Percentiles rank a stretch among this genome's conserved stretches.
phyloP scores from a whole-genome alignment of 2,888 invertebrate genomes.

The Volucella zonaria region DNA sequence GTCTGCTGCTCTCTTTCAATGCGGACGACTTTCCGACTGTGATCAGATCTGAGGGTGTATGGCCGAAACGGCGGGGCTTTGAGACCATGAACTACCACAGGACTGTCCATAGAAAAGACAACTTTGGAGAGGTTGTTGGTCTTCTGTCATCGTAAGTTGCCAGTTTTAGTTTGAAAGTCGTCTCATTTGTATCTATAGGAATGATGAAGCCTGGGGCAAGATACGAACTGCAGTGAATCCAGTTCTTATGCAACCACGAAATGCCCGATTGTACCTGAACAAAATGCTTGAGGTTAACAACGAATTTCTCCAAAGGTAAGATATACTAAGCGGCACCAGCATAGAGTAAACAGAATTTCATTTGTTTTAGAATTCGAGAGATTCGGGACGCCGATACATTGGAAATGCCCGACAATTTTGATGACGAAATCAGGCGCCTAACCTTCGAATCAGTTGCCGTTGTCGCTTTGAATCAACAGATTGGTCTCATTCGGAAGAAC shows the following conservation, averaged over 20 bases:
- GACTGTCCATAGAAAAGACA: constrained; percentile 74
- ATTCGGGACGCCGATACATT: constrained; percentile 76
- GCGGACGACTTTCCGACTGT: constrained; percentile 84
- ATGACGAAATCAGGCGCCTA: constrained; percentile 84
- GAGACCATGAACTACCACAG: constrained; percentile 82
- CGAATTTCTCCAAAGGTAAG: constrained; percentile 78
- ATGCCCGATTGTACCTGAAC: constrained; percentile 83
- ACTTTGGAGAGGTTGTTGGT: constrained; percentile 73
- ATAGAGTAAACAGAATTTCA: no score
- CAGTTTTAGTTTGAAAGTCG: constrained; percentile 4
- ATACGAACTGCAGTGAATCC: constrained; percentile 87
- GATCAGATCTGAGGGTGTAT: constrained; percentile 83
- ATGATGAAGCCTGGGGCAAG: constrained; percentile 86
- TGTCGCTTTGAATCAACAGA: constrained; percentile 80
- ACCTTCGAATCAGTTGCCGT: constrained; percentile 84
- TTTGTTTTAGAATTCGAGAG: no score
- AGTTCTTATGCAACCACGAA: constrained; percentile 85
- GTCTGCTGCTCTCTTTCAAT: constrained; percentile 82
- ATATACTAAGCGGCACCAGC: constrained; percentile 58
- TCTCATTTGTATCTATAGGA: constrained; percentile 78
- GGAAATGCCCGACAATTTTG: constrained; percentile 83
- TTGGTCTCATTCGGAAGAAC: constrained; percentile 77
- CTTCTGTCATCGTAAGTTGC: constrained; percentile 73
- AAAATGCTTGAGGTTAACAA: constrained; percentile 82
- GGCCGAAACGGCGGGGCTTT: constrained; percentile 82